A percentile compares a stretch with the other conserved stretches of the same genome.
Evolutionary conservation across 2,113 vertebrate species (phyloP).

Genomic region (Thunnus maccoyii): DNA sequence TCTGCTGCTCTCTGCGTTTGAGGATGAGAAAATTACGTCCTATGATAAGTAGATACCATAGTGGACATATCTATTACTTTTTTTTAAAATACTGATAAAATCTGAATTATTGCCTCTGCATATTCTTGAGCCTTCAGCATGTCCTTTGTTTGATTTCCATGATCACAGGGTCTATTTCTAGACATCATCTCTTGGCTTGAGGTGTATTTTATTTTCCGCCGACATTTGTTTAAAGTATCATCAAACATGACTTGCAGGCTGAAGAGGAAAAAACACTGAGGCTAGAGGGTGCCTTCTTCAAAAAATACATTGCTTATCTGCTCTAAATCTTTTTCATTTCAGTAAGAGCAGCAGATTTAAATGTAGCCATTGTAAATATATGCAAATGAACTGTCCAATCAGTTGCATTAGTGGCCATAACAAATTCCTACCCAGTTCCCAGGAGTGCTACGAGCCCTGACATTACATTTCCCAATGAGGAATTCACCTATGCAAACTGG

Average conservation of each 20-base stretch:
- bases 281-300: background rate
- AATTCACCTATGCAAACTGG: constrained; percentile 30
- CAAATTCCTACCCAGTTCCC: constrained; percentile 19
- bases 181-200: constrained; percentile 7
- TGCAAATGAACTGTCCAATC: constrained; percentile 30
- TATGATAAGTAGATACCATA: background rate
- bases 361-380: constrained; percentile 4
- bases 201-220: constrained; percentile 23
- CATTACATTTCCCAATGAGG: constrained; percentile 35
- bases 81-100: constrained; percentile 4
- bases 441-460: constrained; percentile 4
- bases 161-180: constrained; percentile 30
- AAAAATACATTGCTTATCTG: background rate
- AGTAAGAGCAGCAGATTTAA: constrained; percentile 12
- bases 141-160: constrained; percentile 29
- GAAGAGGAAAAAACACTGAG: constrained; percentile 11
- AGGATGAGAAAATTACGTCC: background rate
- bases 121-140: constrained; percentile 17
- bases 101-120: background rate
- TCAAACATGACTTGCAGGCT: constrained; percentile 12
- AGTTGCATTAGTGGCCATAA: constrained; percentile 36
- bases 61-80: background rate
- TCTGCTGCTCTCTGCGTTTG: background rate
- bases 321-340: background rate
- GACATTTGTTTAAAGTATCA: constrained; percentile 27